A percentile compares a stretch with the other conserved stretches of the same genome.
Conservation (phyloP, 2,797 vertebrate species). For the Lycodopsis pacificus region DNA sequence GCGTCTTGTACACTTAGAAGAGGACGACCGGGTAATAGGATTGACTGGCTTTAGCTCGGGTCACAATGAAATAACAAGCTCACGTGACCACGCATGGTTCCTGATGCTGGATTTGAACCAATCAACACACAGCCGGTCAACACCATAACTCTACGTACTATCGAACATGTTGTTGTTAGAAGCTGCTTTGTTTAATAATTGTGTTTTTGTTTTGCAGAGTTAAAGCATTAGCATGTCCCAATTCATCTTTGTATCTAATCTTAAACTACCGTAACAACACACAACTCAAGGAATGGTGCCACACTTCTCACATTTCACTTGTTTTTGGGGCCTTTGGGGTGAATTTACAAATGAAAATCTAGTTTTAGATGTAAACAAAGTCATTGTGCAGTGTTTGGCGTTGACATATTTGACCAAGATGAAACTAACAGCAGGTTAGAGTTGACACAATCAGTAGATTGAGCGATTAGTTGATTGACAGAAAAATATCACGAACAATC, state of each 20-base stretch:
- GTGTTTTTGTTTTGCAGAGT: background rate
- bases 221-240: background rate
- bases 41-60: constrained; percentile 73
- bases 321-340: background rate
- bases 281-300: background rate
- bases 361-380: background rate
- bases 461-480: background rate
- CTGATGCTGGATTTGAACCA: constrained; percentile 40
- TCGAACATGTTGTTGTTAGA: background rate
- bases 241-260: background rate
- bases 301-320: background rate
- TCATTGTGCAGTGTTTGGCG: background rate
- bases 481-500: background rate
- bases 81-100: constrained; percentile 57
- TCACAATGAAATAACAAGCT: constrained; percentile 64
- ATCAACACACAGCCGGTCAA: constrained; percentile 16
- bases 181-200: background rate
- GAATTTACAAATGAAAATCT: background rate
- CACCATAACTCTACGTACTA: background rate
- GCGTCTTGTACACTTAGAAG: constrained; percentile 37
- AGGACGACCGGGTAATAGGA: constrained; percentile 76
- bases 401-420: background rate
- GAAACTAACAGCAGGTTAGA: background rate
- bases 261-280: background rate
- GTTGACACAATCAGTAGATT: background rate